These are phyloP conservation scores for Calidris pygmaea DNA, from an alignment of 2,113 vertebrate genomes.

Conservation along the genomic window DNA sequence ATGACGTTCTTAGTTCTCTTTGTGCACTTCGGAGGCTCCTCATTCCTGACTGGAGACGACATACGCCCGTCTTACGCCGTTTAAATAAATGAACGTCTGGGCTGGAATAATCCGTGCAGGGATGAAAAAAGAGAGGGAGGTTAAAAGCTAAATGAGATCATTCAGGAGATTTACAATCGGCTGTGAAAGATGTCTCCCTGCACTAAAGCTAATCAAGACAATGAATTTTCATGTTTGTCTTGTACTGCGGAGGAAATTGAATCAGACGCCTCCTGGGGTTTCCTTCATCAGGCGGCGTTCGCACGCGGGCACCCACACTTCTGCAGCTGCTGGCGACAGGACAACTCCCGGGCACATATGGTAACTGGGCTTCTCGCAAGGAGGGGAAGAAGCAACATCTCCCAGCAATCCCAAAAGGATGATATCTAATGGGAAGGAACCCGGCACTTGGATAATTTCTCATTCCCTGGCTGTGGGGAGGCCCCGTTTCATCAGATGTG, in stretches of 20 bases:
- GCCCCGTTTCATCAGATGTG: background rate
- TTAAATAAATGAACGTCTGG: conserved; percentile 34
- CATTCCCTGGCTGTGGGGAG: background rate
- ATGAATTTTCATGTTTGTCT: conserved; percentile 64
- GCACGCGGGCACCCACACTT: conserved; percentile 42
- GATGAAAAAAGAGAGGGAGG: conserved; percentile 39
- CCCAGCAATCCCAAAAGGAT: background rate
- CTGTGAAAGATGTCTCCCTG: conserved; percentile 43
- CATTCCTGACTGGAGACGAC: background rate
- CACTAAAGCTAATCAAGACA: conserved; percentile 57
- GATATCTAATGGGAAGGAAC: background rate
- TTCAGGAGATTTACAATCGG: conserved; percentile 52
- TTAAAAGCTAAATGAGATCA: conserved; percentile 61
- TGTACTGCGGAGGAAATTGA: conserved; percentile 42
- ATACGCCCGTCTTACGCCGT: background rate
- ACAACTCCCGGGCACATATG: background rate
- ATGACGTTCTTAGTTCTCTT: background rate
- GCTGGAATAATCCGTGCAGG: background rate
- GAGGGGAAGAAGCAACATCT: background rate
- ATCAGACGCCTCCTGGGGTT: conserved; percentile 43
- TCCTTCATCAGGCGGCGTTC: conserved; percentile 52
- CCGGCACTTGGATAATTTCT: background rate
- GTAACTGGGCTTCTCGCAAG: background rate
- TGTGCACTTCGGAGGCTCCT: background rate
- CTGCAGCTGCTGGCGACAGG: conserved; percentile 12